A percentile compares a stretch with the other conserved stretches of the same genome.
Conservation (phyloP, 2,797 vertebrate genomes). For the Sebastes trivittatus region DNA sequence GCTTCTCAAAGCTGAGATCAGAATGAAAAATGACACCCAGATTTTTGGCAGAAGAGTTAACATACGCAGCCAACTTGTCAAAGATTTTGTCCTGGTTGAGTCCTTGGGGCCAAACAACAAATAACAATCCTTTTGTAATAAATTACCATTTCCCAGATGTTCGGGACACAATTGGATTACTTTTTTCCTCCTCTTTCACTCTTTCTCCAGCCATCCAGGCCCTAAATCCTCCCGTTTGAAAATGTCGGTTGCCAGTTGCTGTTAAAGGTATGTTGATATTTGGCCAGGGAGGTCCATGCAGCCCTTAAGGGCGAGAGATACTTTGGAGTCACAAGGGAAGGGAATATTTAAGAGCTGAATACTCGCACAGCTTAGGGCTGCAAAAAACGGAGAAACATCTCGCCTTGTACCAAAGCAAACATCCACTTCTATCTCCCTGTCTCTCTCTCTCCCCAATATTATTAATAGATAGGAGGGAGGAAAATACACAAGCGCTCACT, state of each 20-base stretch:
- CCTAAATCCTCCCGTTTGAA: constrained; percentile 42
- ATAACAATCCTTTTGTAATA: constrained; percentile 14
- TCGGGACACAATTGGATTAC: constrained; percentile 8
- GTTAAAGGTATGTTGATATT: constrained; percentile 71
- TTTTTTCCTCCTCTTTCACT: constrained; percentile 10
- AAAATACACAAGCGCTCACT: constrained; percentile 56
- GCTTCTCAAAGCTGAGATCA: neutral
- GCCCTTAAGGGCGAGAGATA: constrained; percentile 70
- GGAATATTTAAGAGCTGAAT: constrained; percentile 78
- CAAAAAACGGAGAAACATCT: constrained; percentile 68
- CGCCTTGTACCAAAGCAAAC: constrained; percentile 74
- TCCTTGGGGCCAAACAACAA: neutral
- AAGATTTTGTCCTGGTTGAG: neutral
- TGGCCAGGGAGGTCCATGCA: constrained; percentile 75
- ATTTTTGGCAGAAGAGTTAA: neutral
- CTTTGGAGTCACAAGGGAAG: constrained; percentile 70
- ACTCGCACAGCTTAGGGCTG: constrained; percentile 77
- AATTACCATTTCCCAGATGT: constrained; percentile 36
- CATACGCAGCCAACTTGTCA: neutral
- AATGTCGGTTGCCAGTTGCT: constrained; percentile 44
- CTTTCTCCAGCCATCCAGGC: constrained; percentile 20
- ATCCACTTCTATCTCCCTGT: constrained; percentile 59
- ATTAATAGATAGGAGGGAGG: constrained; percentile 77
- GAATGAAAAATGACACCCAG: neutral
- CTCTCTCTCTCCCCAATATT: constrained; percentile 68